Percentiles rank a stretch among this genome's conserved stretches.
phyloP scores from a whole-genome alignment of 2,888 invertebrate genomes.

The Netelia inedita region DNA sequence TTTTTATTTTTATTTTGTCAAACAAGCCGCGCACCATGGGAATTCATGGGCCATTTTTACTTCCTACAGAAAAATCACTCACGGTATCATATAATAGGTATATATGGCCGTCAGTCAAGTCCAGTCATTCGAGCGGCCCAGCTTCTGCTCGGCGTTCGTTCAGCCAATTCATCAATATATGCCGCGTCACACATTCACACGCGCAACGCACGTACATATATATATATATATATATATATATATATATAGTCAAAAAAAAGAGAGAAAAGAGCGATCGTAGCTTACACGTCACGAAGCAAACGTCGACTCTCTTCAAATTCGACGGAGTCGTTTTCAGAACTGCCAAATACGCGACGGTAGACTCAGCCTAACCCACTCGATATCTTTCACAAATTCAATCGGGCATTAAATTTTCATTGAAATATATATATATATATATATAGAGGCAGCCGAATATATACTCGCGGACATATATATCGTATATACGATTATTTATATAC shows the following conservation, averaged over 20 bases:
- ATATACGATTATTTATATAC: no score
- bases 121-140: conserved; percentile 38
- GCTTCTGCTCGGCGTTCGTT: conserved; percentile 35
- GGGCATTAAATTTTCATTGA: not conserved
- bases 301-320: conserved; percentile 31
- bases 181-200: not conserved
- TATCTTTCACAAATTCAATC: not conserved
- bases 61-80: no score
- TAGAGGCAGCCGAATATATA: no score
- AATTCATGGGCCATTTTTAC: no score
- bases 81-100: no score
- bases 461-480: no score
- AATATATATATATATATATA: not conserved
- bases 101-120: not conserved
- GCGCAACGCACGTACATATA: not conserved
- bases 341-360: conserved; percentile 37
- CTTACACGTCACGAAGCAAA: conserved; percentile 48
- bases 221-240: conserved; percentile 20
- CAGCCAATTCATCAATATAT: conserved; percentile 54
- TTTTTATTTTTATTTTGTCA: no score
- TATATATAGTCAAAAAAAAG: conserved; percentile 8
- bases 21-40: no score
- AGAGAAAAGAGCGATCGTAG: conserved; percentile 24
- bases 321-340: conserved; percentile 46
- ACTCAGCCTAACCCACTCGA: not conserved